phyloP scores from a whole-genome alignment of 2,113 vertebrate genomes.

The Pangasianodon gigas region DNA sequence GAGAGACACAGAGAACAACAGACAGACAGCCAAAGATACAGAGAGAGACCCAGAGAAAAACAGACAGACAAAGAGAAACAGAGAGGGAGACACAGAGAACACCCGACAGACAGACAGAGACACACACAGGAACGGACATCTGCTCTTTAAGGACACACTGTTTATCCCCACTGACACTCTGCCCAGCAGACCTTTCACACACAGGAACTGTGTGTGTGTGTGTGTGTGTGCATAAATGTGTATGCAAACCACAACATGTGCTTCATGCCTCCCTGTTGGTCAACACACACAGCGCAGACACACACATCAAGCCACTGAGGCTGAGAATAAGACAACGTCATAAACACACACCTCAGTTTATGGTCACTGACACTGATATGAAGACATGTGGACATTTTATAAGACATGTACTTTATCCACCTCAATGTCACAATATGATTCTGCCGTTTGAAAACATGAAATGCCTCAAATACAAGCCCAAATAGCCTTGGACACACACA shows the following conservation, averaged over 20 bases:
- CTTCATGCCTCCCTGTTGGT: slow-evolving; percentile 34
- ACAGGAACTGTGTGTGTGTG: not conserved
- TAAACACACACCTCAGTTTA: not conserved
- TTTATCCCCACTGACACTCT: slow-evolving; percentile 42
- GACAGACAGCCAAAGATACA: not conserved
- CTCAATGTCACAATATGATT: not conserved
- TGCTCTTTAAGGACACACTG: slow-evolving; percentile 34
- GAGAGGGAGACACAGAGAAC: not conserved
- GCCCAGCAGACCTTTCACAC: slow-evolving; percentile 40
- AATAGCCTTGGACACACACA: slow-evolving; percentile 12
- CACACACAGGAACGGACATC: not conserved
- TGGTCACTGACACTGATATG: not conserved
- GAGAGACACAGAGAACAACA: not conserved
- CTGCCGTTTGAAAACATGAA: slow-evolving; percentile 37
- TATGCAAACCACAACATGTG: slow-evolving; percentile 19
- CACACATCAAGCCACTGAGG: not conserved
- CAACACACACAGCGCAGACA: not conserved
- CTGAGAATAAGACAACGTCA: not conserved
- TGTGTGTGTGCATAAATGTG: not conserved
- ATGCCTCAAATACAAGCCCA: not conserved
- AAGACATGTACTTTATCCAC: not conserved
- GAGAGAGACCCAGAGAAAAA: not conserved
- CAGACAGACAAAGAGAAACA: not conserved
- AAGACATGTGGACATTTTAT: not conserved
- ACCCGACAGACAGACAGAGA: not conserved